Conservation (phyloP, 2,797 vertebrate species). For the Coranthus polyacanthus region DNA sequence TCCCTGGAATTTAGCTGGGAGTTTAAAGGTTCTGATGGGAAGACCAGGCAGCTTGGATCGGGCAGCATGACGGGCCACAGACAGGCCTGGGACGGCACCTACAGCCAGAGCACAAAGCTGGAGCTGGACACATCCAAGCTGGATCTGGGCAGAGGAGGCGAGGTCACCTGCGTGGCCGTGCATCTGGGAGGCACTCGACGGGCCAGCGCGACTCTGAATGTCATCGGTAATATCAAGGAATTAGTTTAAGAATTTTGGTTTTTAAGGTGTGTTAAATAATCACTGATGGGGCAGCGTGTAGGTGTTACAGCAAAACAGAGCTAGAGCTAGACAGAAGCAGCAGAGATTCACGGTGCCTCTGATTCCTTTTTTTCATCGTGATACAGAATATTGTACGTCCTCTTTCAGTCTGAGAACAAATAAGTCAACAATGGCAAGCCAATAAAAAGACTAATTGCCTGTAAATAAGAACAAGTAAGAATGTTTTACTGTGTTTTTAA, state of each 20-base stretch:
- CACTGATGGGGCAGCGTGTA: too few relatives aligned
- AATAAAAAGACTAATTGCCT: too few relatives aligned
- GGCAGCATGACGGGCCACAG: conserved; percentile 82
- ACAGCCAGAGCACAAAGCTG: conserved; percentile 81
- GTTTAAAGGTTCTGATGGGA: conserved; percentile 76
- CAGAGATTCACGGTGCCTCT: too few relatives aligned
- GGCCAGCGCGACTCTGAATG: conserved; percentile 71
- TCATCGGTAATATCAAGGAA: conserved; percentile 82
- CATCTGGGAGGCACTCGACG: conserved; percentile 77
- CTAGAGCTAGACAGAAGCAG: too few relatives aligned
- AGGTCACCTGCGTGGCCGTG: conserved; percentile 82
- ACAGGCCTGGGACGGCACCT: conserved; percentile 86
- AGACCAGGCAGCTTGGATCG: conserved; percentile 53
- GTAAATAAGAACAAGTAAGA: too few relatives aligned
- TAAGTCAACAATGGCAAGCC: too few relatives aligned
- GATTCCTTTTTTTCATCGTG: too few relatives aligned
- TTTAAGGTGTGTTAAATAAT: too few relatives aligned
- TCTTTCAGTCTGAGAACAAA: too few relatives aligned
- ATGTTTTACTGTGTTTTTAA: too few relatives aligned
- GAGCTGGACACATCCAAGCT: conserved; percentile 64
- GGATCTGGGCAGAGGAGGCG: conserved; percentile 80
- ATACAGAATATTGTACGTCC: too few relatives aligned
- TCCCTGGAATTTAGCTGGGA: conserved; percentile 85
- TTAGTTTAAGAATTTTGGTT: background rate
- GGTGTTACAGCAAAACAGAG: too few relatives aligned